Evolutionary conservation across 2,888 invertebrate genomes (phyloP).

Genomic region (Nomada lathburiana): DNA sequence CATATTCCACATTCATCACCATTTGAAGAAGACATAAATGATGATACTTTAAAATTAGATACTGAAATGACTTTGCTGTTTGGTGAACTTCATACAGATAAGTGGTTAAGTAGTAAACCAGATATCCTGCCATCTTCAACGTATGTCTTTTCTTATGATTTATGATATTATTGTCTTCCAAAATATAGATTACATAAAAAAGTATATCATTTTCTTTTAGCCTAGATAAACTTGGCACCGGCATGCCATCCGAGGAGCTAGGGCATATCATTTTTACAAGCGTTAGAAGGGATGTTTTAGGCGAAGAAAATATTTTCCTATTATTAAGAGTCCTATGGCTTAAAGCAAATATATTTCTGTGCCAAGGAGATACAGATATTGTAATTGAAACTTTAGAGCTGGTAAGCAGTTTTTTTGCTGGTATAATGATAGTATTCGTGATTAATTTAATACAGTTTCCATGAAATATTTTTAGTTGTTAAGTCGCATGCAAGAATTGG

Average conservation of each 20-base stretch:
- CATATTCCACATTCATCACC: constrained; percentile 86
- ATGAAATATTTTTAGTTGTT: constrained; percentile 66
- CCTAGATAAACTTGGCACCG: constrained; percentile 78
- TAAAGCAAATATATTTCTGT: constrained; percentile 86
- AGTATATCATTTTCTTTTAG: constrained; percentile 48
- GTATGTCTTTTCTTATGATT: constrained; percentile 45
- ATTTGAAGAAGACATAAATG: constrained; percentile 82
- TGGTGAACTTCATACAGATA: constrained; percentile 85
- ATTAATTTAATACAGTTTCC: neutral
- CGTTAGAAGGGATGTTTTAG: constrained; percentile 84
- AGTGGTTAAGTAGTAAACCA: constrained; percentile 79
- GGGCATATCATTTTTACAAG: constrained; percentile 85
- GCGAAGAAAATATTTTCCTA: constrained; percentile 84
- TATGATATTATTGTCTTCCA: neutral
- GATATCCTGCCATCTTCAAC: constrained; percentile 74
- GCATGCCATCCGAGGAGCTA: constrained; percentile 84
- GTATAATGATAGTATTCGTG: neutral
- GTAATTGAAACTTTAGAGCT: constrained; percentile 85
- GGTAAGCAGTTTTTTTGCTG: constrained; percentile 74
- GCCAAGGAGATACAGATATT: constrained; percentile 85
- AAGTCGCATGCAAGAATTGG: constrained; percentile 74
- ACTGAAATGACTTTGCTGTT: constrained; percentile 85
- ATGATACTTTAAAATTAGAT: constrained; percentile 83
- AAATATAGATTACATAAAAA: neutral
- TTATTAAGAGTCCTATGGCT: constrained; percentile 86